Evolutionary conservation across 2,888 invertebrate genomes (phyloP), one percentile per base, ranked within the genome.

Genomic region (Micropterix aruncella): DNA sequence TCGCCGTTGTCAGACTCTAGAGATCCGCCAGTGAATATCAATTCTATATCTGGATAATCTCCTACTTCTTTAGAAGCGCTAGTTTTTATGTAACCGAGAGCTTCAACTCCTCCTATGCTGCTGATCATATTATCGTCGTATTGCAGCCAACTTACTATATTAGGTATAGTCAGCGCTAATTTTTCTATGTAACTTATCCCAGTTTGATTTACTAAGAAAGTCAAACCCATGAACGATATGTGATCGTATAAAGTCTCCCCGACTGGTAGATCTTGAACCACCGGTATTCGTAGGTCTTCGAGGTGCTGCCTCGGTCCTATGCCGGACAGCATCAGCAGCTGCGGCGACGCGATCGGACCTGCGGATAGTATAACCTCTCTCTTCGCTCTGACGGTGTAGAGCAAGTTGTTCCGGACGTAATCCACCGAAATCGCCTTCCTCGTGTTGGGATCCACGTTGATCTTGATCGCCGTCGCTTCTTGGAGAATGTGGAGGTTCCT

Each of bases 331-430:
- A 94, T 88, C 7, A 95, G 70, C 2, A 95, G 59, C 60, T 95
- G 93, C 0, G 94, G 91, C 0, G 90, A 85, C 54, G 87, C 88
- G 50, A 95, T 82, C 2, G 91, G 77, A 0, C 94, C 94, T 2
- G 88, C 89, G 12, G 86, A 82, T 14, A 94, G 55, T 44, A 94
- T 84, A 0, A 95, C 81, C 65, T 91, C 91, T 57, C 82, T 86
- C 2, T 72, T 73, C 0, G 83, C 86, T 40, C 59, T 62, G 1
- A 77, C 77, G 7, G 62, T 65, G 48, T 63, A 62, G 19, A 57
- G 57, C 9, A 62, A 51, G 16, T 66, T 66, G 14, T 77, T 69
- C 44, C 77, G 72, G 1, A 73, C 60, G 48, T 80, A 80, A 52
- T 82, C 69, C 0, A 88, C 79, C 1, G 85, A 87, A 47, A 74